Evolutionary conservation across 1,140 invertebrate genomes (phyloP), one percentile per base, ranked within the genome.

Genomic region (Pseudomyrmex cubaensis): DNA sequence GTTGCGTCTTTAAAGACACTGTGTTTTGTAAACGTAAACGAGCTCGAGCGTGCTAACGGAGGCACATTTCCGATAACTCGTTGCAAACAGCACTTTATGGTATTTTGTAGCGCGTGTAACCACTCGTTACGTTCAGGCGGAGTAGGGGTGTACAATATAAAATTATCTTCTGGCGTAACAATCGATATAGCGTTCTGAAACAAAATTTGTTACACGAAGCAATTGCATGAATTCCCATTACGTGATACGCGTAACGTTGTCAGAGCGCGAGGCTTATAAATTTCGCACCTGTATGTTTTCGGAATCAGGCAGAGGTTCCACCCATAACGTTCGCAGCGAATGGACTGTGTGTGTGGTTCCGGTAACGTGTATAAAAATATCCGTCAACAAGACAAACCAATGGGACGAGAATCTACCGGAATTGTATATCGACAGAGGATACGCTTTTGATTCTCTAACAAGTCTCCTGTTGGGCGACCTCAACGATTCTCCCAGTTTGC

Each of bases 51-150:
- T 8, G 96, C 94, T 50, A 96, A 93, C 0, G 97, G 97, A n/a
- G 97, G 96, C 80, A 96, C 95, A 72, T 94, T 92, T 15, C 95
- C 95, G 46, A 91, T 83, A 54, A 91, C 86, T 88, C 85, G 87
- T 48, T 91, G 92, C 10, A 94, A 83, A 86, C 90, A 93, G 77
- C 85, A 92, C 91, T 96, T 96, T 62, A 97, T 97, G 52, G 95
- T 95, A 77, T 93, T 94, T 90, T 97, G 96, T 7, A 97, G 91
- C 59, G 95, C 94, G 89, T 97, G 95, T 13, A 97, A 93, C 98
- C 98, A 98, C 87, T 98, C 97, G 46, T 96, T 96, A 92, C 97
- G 97, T 73, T 97, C 96, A 64, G 96, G 95, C 62, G 96, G 92
- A 46, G 96, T 95, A 20, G 93, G 94, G 17, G 97, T 96, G 17